These are phyloP conservation scores for Manacus vitellinus DNA, from an alignment of 2,113 vertebrate genomes.

Conservation along the genomic window DNA sequence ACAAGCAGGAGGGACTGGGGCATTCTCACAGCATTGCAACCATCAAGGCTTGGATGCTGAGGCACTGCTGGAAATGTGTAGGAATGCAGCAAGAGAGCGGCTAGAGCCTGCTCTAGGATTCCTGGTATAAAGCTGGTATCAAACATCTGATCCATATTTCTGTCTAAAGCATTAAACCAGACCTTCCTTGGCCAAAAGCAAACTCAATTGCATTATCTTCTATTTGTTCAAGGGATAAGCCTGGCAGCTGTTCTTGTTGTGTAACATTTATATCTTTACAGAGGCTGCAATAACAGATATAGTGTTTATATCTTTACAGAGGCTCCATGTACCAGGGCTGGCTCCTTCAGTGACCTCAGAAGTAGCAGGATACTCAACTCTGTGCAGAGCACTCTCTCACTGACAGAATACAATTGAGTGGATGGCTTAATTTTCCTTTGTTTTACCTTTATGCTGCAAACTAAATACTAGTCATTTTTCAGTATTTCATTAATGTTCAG, in stretches of 20 bases:
- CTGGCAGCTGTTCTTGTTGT: constrained; percentile 14
- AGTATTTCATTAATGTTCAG: neutral
- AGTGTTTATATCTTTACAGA: neutral
- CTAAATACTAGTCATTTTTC: neutral
- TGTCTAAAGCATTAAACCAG: constrained; percentile 24
- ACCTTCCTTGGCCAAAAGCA: constrained; percentile 41
- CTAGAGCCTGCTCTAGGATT: neutral
- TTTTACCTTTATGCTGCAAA: neutral
- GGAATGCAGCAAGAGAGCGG: neutral
- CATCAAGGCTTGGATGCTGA: neutral
- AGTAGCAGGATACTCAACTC: neutral
- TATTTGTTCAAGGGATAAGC: constrained; percentile 49
- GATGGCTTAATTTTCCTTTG: neutral
- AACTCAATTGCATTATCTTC: constrained; percentile 33
- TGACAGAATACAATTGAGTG: neutral
- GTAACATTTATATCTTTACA: neutral
- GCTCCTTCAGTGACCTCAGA: neutral
- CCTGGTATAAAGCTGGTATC: neutral
- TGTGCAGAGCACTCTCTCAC: neutral
- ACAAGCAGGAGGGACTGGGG: neutral
- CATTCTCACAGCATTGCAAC: neutral
- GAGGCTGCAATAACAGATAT: neutral
- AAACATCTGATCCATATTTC: constrained; percentile 9
- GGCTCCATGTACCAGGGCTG: neutral
- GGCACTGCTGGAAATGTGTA: neutral